phyloP scores from a whole-genome alignment of 2,888 invertebrate genomes.

The Acheta domesticus region DNA sequence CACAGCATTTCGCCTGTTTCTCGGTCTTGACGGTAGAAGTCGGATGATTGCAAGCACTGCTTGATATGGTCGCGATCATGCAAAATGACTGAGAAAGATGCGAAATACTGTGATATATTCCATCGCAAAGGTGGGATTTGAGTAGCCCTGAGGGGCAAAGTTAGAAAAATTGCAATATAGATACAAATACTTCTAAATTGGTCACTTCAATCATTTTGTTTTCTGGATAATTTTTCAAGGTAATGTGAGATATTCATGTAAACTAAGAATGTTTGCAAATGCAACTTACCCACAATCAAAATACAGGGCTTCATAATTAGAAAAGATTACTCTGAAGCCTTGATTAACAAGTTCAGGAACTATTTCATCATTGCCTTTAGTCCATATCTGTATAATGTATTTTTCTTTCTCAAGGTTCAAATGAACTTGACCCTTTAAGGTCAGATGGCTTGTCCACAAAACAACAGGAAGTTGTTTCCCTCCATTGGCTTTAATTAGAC shows the following conservation, averaged over 20 bases:
- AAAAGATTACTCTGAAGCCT: conserved; percentile 73
- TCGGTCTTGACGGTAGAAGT: too few relatives aligned
- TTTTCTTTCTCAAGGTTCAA: conserved; percentile 65
- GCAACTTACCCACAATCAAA: conserved; percentile 68
- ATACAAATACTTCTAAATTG: not conserved
- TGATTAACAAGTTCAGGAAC: conserved; percentile 62
- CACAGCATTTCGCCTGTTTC: too few relatives aligned
- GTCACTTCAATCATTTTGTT: not conserved
- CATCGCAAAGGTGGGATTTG: too few relatives aligned
- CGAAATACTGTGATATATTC: too few relatives aligned
- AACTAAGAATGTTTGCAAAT: too few relatives aligned
- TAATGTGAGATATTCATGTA: too few relatives aligned
- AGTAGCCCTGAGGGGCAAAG: too few relatives aligned
- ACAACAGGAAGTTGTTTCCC: conserved; percentile 56
- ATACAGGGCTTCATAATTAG: conserved; percentile 83
- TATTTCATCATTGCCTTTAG: conserved; percentile 58
- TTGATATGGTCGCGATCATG: too few relatives aligned
- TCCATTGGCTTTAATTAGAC: conserved; percentile 32
- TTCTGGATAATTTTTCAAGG: not conserved
- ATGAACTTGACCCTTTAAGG: conserved; percentile 61
- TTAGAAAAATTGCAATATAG: too few relatives aligned
- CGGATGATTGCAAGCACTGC: too few relatives aligned
- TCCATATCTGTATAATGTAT: conserved; percentile 84
- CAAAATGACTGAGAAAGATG: too few relatives aligned
- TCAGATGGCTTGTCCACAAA: conserved; percentile 79